Evolutionary conservation across 2,113 vertebrate genomes (phyloP), one percentile per base, ranked within the genome.

Genomic region (Ifrita kowaldi): DNA sequence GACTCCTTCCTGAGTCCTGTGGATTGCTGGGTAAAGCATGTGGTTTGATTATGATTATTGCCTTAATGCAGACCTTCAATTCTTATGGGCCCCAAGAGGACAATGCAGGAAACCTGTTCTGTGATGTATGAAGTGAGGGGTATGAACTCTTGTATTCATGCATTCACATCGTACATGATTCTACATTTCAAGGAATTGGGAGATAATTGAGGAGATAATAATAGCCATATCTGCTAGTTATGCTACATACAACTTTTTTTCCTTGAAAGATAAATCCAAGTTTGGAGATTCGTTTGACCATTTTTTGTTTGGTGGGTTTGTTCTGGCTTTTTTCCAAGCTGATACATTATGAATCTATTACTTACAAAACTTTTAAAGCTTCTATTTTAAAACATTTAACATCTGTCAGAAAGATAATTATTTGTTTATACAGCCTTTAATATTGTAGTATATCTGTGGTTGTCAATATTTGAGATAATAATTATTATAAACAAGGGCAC

Each of bases 91-190:
- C 60, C 59, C 92, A 16, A 16, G 90, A 87, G 90, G 44, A 55
- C 90, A 87, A 64, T 93, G 93, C 35, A 75, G 60, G 49, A 93
- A 94, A 87, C 39, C 59, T 89, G 46, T 69, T 83, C 73, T 91
- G 74, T 2, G 4, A 13, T 63, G 49, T 55, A 18, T 39, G 47
- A 60, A 83, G 57, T 55, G 73, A 74, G 47, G 24, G 35, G 3
- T 84, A 24, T 30, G 60, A 81, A 28, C 64, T 3, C 9, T 35
- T 65, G 33, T 39, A 15, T 67, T 87, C 37, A 9, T n/a, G 21
- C 16, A n/a, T 63, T 71, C 67, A 47, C 63, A 59, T 56, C n/a
- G 10, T 16, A 30, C 23, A 28, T 19, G 19, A 56, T 16, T 49
- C 60, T 56, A 13, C 24, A 39, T 84, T 89, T 59, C 30, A 81